These are phyloP conservation scores for Hydriomena furcata DNA, from an alignment of 2,888 invertebrate species.

Conservation along the genomic window DNA sequence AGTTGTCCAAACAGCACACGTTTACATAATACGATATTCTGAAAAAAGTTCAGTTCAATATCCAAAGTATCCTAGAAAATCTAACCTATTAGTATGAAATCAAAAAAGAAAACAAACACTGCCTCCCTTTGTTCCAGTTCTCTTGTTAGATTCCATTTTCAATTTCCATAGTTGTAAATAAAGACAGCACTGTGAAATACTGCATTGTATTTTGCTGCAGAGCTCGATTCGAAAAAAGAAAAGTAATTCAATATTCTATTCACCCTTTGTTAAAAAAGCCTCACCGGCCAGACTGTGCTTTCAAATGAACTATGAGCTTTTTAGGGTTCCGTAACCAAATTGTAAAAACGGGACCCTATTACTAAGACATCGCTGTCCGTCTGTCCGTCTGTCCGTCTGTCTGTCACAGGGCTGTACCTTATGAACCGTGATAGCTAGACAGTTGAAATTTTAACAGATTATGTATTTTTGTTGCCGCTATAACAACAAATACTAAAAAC, in stretches of 20 bases:
- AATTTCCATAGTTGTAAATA: neutral
- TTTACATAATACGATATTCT: too few species aligned
- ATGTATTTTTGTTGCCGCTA: too few species aligned
- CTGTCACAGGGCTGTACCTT: too few species aligned
- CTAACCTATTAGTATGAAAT: neutral
- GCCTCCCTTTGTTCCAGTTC: neutral
- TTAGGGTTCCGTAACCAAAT: neutral
- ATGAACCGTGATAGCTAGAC: too few species aligned
- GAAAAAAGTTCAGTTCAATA: too few species aligned
- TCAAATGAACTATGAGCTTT: conserved; percentile 5
- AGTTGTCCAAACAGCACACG: too few species aligned
- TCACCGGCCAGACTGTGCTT: conserved; percentile 1
- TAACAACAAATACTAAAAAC: too few species aligned
- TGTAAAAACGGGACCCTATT: too few species aligned
- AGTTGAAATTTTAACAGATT: too few species aligned
- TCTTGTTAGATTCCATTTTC: neutral
- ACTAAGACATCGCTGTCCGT: too few species aligned
- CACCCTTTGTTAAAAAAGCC: conserved; percentile 15
- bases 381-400: too few species aligned
- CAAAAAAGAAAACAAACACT: neutral
- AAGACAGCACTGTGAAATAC: conserved; percentile 2
- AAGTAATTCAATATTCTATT: conserved; percentile 23
- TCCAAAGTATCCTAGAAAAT: too few species aligned
- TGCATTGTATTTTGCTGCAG: conserved; percentile 8
- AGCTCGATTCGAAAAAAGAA: conserved; percentile 6